Conservation (phyloP, 2,888 invertebrate species). For the Hydriomena furcata region DNA sequence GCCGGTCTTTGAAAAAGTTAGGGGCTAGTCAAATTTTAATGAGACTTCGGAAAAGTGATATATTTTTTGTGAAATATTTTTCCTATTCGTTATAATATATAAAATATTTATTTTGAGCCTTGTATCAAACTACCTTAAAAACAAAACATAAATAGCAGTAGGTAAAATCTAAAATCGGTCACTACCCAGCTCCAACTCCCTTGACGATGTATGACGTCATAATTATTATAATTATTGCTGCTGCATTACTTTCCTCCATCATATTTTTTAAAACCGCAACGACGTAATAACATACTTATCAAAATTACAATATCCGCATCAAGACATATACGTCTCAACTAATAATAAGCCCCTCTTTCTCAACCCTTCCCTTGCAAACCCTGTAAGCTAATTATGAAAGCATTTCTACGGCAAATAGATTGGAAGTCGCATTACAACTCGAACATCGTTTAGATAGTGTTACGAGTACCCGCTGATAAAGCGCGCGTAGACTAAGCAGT, state of each 20-base stretch:
- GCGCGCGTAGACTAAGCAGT: constrained; percentile 52
- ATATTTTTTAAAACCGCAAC: too few relatives aligned
- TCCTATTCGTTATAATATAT: too few relatives aligned
- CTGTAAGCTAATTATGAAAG: constrained; percentile 38
- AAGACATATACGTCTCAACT: neutral
- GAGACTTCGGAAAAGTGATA: neutral
- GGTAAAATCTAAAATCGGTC: too few relatives aligned
- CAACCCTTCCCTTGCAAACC: constrained; percentile 9
- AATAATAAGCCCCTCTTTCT: neutral
- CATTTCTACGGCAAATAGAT: constrained; percentile 42
- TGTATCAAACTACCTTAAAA: too few relatives aligned
- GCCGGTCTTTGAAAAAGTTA: neutral
- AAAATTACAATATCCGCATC: neutral
- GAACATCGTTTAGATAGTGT: constrained; percentile 52
- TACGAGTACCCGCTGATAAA: constrained; percentile 58
- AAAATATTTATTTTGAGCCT: too few relatives aligned
- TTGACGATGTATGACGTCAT: too few relatives aligned
- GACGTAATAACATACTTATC: too few relatives aligned
- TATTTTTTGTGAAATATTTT: too few relatives aligned
- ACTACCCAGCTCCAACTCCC: too few relatives aligned
- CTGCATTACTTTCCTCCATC: too few relatives aligned
- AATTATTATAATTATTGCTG: too few relatives aligned
- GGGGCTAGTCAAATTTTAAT: neutral
- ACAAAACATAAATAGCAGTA: too few relatives aligned
- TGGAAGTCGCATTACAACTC: constrained; percentile 44